phyloP scores from a whole-genome alignment of 2,888 invertebrate species.

The Harmothoe impar region DNA sequence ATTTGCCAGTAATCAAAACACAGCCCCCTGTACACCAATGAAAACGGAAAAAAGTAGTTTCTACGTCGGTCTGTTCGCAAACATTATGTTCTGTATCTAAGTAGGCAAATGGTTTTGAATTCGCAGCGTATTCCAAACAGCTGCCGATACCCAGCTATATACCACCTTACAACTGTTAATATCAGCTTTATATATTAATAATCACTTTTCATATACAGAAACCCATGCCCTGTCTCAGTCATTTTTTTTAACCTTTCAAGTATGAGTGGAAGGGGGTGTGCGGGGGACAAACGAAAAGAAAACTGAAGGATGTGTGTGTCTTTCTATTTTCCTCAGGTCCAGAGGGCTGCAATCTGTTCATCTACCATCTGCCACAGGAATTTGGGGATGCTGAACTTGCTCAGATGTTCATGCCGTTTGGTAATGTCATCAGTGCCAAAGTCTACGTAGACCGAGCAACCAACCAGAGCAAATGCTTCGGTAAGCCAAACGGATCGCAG shows the following conservation, averaged over 20 bases:
- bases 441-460: constrained; percentile 99
- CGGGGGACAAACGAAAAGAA: background rate
- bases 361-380: constrained; percentile 99
- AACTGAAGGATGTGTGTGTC: constrained; percentile 61
- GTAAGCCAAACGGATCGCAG: constrained; percentile 87
- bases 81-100: background rate
- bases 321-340: constrained; percentile 87
- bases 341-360: constrained; percentile 99
- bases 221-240: background rate
- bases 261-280: constrained; percentile 37
- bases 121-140: background rate
- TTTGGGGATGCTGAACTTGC: constrained; percentile 99
- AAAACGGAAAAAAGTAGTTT: too few species aligned
- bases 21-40: too few species aligned
- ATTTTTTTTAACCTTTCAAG: background rate
- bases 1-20: too few species aligned
- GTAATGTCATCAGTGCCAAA: constrained; percentile 99
- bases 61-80: background rate
- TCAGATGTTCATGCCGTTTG: constrained; percentile 99
- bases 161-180: background rate
- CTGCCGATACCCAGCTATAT: background rate
- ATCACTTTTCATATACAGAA: background rate
- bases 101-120: constrained; percentile 35
- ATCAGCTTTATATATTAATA: constrained; percentile 18
- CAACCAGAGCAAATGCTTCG: constrained; percentile 99